Evolutionary conservation across 2,888 invertebrate genomes (phyloP), one percentile per base, ranked within the genome.

Genomic region (Phaedon cochleariae): DNA sequence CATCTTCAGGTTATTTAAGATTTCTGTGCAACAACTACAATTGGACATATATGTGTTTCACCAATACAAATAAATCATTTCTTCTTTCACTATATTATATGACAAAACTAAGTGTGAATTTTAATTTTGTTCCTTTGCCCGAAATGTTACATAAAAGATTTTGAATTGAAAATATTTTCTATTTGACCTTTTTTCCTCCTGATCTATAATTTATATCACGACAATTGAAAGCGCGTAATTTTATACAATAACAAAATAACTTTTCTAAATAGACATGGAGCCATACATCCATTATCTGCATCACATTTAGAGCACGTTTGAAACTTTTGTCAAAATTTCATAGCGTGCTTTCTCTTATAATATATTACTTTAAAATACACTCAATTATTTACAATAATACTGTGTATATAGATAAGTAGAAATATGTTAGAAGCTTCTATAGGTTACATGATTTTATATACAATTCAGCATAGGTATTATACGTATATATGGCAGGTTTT

Each of bases 141-240:
- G n/a, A n/a, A n/a, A n/a, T n/a, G n/a, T n/a, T n/a, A n/a, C 34
- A 34, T 34, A 26, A 5, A 5, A 5, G 3, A 26, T 26, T 26
- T 26, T 7, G 4, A 12, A 34, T 9, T 34, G 34, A 34, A 10
- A 3, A 15, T 15, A 15, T 41, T 10, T 20, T 20, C 48, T 4
- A 2, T 15, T 20, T 2, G 22, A 48, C 48, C 20, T 20, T 17
- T 57, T 18, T 57, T 5, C 15, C 4, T 12, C 12, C 46, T 21
- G 55, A 21, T 21, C 21, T 31, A 37, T 55, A 76, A 76, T 77
- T 78, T 78, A 74, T 81, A 82, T 81, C 81, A 82, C 81, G 80
- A 82, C 82, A 82, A 74, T 80, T 79, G 82, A 77, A 82, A 82
- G 82, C 82, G 81, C 78, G 78, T 77, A 80, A 79, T 75, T 73